Percentiles rank a stretch among this genome's conserved stretches.
Evolutionary conservation across 1,140 invertebrate species (phyloP).

Genomic region (Aphaenogaster rudis): DNA sequence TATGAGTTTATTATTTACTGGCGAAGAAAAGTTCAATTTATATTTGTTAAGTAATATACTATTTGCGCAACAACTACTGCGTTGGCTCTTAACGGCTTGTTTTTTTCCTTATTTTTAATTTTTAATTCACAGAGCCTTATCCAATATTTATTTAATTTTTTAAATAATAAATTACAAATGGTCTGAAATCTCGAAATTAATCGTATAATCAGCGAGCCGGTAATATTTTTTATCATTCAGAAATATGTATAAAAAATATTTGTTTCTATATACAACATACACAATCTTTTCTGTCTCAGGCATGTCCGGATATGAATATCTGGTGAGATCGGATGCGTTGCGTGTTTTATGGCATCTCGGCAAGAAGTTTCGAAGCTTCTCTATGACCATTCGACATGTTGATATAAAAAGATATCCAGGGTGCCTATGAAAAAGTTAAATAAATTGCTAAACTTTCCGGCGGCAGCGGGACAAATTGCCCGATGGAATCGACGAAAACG

Average conservation of each 20-base stretch:
- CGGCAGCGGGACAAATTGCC: slow-evolving; percentile 70
- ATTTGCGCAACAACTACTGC: too few relatives aligned
- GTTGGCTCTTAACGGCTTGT: too few relatives aligned
- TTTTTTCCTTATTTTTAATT: too few relatives aligned
- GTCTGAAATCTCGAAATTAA: background rate
- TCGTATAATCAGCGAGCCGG: background rate
- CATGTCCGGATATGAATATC: slow-evolving; percentile 9
- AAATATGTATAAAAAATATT: background rate
- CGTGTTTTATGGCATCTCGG: slow-evolving; percentile 68
- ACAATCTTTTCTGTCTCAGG: background rate
- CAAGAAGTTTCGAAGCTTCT: slow-evolving; percentile 70
- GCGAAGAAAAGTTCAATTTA: too few relatives aligned
- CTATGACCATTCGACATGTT: slow-evolving; percentile 77
- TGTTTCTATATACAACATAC: background rate
- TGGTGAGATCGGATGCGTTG: background rate
- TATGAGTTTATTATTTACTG: too few relatives aligned
- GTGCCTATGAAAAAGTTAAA: slow-evolving; percentile 76
- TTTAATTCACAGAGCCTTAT: too few relatives aligned
- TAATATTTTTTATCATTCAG: background rate
- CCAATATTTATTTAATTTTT: too few relatives aligned
- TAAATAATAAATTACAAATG: slow-evolving; percentile 12
- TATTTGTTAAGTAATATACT: too few relatives aligned
- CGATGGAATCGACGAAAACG: slow-evolving; percentile 55
- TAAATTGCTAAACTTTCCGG: slow-evolving; percentile 78
- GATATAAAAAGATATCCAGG: slow-evolving; percentile 79